phyloP scores from a whole-genome alignment of 2,113 vertebrate genomes.

The Circaetus cinerascens region DNA sequence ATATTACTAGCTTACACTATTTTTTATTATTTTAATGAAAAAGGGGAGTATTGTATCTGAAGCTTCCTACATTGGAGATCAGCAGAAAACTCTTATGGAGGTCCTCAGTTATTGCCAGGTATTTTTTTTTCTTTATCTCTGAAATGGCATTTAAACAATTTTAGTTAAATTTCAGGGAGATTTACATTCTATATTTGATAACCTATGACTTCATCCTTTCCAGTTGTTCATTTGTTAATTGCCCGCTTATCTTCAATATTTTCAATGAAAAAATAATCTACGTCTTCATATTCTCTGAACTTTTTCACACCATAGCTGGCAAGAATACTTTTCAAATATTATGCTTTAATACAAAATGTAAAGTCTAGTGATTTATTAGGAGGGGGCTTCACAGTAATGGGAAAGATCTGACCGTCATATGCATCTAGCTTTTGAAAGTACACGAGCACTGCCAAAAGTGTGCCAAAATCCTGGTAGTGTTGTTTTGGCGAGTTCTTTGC shows the following conservation, averaged over 20 bases:
- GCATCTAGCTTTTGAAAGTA: not conserved
- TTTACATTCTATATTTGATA: not conserved
- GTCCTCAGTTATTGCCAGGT: conserved; percentile 80
- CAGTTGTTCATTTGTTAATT: not conserved
- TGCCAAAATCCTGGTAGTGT: not conserved
- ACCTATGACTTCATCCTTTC: not conserved
- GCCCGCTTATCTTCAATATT: not conserved
- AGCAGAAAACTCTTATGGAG: conserved; percentile 60
- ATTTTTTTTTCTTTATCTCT: not conserved
- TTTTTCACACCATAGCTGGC: not conserved
- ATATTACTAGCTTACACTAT: not conserved
- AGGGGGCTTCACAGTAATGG: not conserved
- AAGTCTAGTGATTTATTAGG: not conserved
- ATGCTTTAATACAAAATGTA: not conserved
- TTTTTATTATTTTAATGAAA: conserved; percentile 23
- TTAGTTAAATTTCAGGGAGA: not conserved
- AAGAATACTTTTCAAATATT: not conserved
- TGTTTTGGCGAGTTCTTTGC: not conserved
- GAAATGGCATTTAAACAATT: not conserved
- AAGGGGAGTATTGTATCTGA: conserved; percentile 34
- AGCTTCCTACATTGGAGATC: conserved; percentile 44
- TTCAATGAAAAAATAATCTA: not conserved
- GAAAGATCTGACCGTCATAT: not conserved
- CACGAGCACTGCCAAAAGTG: not conserved
- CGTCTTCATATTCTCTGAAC: not conserved